These are phyloP conservation scores for Serrognathus titanus DNA, from an alignment of 2,888 invertebrate species.

Conservation along the genomic window DNA sequence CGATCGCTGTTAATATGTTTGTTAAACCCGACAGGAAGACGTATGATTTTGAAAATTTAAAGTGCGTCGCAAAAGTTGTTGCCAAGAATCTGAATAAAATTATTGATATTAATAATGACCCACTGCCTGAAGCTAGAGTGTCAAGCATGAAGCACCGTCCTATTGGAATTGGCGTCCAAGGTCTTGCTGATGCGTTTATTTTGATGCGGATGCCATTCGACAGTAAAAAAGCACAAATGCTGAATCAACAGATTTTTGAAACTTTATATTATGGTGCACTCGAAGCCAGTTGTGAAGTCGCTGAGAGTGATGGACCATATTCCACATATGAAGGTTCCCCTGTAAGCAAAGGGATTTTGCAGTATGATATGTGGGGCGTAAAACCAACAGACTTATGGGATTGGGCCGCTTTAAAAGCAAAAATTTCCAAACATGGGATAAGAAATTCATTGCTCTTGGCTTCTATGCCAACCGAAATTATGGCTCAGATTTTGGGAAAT, in stretches of 20 bases:
- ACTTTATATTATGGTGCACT: constrained; percentile 96
- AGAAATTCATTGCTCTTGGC: constrained; percentile 81
- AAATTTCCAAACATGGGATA: constrained; percentile 84
- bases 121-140: constrained; percentile 78
- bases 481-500: constrained; percentile 98
- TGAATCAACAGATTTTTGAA: constrained; percentile 97
- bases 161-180: constrained; percentile 94
- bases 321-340: constrained; percentile 90
- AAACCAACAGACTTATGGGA: constrained; percentile 84
- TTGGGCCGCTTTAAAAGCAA: constrained; percentile 78
- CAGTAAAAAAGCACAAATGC: constrained; percentile 74
- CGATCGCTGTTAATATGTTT: constrained; percentile 94
- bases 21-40: constrained; percentile 69
- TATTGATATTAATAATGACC: constrained; percentile 95
- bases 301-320: constrained; percentile 79
- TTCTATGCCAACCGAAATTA: constrained; percentile 98
- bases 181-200: constrained; percentile 94
- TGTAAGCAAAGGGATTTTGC: constrained; percentile 91
- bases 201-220: constrained; percentile 92
- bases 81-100: constrained; percentile 93
- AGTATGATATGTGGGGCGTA: constrained; percentile 97
- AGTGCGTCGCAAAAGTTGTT: constrained; percentile 83
- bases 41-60: constrained; percentile 85
- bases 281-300: constrained; percentile 93
- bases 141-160: constrained; percentile 88